Conservation (phyloP, 2,888 invertebrate species). For the Lordiphosa andalusiaca region DNA sequence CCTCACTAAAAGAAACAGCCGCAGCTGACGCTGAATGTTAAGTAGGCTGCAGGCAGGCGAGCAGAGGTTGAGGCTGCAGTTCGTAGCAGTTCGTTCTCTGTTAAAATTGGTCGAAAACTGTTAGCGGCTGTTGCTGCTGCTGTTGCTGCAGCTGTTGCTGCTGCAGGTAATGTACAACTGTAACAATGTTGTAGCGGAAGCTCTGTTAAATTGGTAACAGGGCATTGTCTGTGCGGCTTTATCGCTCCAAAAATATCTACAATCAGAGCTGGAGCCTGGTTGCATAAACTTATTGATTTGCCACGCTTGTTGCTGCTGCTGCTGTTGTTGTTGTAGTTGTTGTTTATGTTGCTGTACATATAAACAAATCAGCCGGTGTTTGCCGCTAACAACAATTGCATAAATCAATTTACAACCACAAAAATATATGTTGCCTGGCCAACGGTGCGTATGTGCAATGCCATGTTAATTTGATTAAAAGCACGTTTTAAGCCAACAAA, state of each 20-base stretch:
- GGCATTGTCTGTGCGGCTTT: slow-evolving; percentile 62
- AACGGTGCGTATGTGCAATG: slow-evolving; percentile 60
- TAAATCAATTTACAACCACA: slow-evolving; percentile 68
- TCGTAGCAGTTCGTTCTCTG: background rate
- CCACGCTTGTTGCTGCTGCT: slow-evolving; percentile 38
- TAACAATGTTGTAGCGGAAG: slow-evolving; percentile 63
- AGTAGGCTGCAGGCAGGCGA: too few relatives aligned
- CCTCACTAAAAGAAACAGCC: slow-evolving; percentile 3
- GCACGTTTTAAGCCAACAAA: slow-evolving; percentile 59
- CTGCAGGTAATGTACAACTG: slow-evolving; percentile 24
- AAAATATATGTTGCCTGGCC: slow-evolving; percentile 41
- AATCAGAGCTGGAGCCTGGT: slow-evolving; percentile 51
- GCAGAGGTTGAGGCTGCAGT: too few relatives aligned
- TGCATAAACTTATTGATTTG: slow-evolving; percentile 72
- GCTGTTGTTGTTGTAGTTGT: slow-evolving; percentile 29
- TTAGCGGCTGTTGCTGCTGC: slow-evolving; percentile 18
- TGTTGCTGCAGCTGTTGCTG: slow-evolving; percentile 2
- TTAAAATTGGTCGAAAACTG: slow-evolving; percentile 54
- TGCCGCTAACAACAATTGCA: slow-evolving; percentile 67
- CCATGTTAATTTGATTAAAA: slow-evolving; percentile 71
- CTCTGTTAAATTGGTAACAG: slow-evolving; percentile 24
- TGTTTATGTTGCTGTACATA: slow-evolving; percentile 56
- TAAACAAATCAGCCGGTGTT: slow-evolving; percentile 68
- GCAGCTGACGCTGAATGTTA: too few relatives aligned
- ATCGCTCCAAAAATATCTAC: slow-evolving; percentile 42